Conservation (phyloP, 2,888 invertebrate genomes). For the Caenorhabditis macrosperma region DNA sequence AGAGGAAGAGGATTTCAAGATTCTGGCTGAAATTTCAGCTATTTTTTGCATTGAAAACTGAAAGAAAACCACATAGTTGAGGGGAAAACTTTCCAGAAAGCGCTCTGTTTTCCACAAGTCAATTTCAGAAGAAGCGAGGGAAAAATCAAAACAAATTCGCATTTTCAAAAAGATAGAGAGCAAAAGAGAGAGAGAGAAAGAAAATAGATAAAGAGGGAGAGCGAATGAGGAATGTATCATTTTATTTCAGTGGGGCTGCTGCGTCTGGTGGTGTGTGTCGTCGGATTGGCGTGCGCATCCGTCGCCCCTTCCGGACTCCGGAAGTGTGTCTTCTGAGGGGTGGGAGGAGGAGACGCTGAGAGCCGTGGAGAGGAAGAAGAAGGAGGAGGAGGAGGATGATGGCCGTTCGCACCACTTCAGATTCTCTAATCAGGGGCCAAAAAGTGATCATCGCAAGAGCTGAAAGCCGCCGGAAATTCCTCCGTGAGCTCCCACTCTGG, state of each 20-base stretch:
- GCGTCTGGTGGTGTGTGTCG: neutral
- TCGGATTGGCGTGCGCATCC: conserved; percentile 52
- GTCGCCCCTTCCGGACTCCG: conserved; percentile 50
- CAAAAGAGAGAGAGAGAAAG: neutral
- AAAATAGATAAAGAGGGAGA: conserved; percentile 5
- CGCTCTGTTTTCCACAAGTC: no score
- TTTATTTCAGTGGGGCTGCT: conserved; percentile 41
- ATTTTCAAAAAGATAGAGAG: neutral
- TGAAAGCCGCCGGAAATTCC: no score
- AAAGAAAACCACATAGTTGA: no score
- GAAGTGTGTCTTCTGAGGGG: conserved; percentile 22
- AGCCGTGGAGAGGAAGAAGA: neutral
- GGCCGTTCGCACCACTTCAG: no score
- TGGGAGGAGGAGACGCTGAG: neutral
- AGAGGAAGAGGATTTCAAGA: neutral
- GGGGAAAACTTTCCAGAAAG: conserved; percentile 1
- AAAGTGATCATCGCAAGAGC: no score
- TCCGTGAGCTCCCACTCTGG: neutral
- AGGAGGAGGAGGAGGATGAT: neutral
- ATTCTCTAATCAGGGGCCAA: no score
- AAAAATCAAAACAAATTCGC: neutral
- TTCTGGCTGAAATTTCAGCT: no score
- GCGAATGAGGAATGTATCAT: conserved; percentile 30
- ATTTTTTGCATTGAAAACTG: no score
- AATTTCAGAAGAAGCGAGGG: no score